Evolutionary conservation across 2,888 invertebrate species (phyloP), one percentile per base, ranked within the genome.

Genomic region (Nomada fabriciana): DNA sequence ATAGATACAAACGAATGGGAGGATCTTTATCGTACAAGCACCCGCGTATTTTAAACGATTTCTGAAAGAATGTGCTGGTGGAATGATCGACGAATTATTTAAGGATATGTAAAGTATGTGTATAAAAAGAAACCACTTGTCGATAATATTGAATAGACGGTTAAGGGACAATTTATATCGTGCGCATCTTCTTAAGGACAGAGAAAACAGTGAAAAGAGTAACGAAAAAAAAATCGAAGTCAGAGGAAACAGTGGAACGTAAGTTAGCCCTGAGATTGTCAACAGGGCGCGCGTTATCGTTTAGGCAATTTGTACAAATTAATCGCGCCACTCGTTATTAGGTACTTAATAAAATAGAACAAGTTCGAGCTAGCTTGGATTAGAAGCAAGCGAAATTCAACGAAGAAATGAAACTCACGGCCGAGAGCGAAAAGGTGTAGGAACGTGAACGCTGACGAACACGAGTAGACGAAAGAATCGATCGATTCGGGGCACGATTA

Each of bases 231-330:
- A 7, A 36, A 36, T 36, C 36, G 36, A 36, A 36, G 7, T 36
- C 36, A 3, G 47, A 55, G 11, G 15, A 18, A 55, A 20, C 15
- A 3, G 15, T 7, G n/a, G 47, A 20, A 42, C 36, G 0, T 4
- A 60, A 59, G 13, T 61, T 68, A 60, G 74, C 25, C n/a, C 60
- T 68, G 50, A 15, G 60, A 53, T 59, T 70, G n/a, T 11, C 2
- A 36, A 15, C 23, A 47, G n/a, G n/a, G 52, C 47, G 36, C 20
- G 59, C 47, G 50, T 20, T 23, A 25, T 80, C 67, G 60, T 82
- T 50, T 75, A 71, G 82, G 63, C 67, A 81, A 82, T 55, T 71
- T 82, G 82, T 82, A 82, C 81, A 82, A 80, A 78, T 67, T 23
- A 53, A 70, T 47, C n/a, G 64, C 53, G 71, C 47, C 81, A 52